These are phyloP conservation scores for Lochmaea capreae DNA, from an alignment of 2,888 invertebrate genomes.

Conservation along the genomic window DNA sequence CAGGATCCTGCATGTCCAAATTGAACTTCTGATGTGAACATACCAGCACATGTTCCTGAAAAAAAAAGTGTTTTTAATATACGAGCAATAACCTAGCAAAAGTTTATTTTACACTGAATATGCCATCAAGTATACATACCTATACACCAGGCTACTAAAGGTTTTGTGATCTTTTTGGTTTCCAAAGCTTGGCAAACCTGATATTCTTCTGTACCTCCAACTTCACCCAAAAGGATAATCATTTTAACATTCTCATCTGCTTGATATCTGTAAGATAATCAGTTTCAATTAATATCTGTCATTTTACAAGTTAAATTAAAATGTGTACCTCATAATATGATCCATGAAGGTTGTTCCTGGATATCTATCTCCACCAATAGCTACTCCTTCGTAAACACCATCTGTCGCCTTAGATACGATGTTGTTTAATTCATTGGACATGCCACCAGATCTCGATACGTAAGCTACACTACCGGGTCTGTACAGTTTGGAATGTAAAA, in stretches of 20 bases:
- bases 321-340: conserved; percentile 81
- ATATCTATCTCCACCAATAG: conserved; percentile 94
- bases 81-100: not conserved
- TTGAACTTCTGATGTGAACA: conserved; percentile 90
- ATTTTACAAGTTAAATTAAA: too few species aligned
- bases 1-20: conserved; percentile 99
- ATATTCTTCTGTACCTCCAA: conserved; percentile 99
- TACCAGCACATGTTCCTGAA: conserved; percentile 69
- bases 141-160: conserved; percentile 98
- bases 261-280: conserved; percentile 68
- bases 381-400: conserved; percentile 97
- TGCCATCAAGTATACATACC: conserved; percentile 66
- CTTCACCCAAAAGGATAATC: conserved; percentile 95
- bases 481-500: conserved; percentile 96
- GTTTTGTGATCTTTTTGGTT: conserved; percentile 86
- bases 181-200: conserved; percentile 91
- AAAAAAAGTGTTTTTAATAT: conserved; percentile 6
- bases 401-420: conserved; percentile 96
- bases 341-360: conserved; percentile 99
- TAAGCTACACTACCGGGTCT: conserved; percentile 97
- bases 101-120: too few species aligned
- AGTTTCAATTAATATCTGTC: not conserved
- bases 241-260: conserved; percentile 88
- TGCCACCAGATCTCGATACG: conserved; percentile 98
- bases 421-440: conserved; percentile 99